phyloP scores from a whole-genome alignment of 2,888 invertebrate species.

The Calephelis perditalis region DNA sequence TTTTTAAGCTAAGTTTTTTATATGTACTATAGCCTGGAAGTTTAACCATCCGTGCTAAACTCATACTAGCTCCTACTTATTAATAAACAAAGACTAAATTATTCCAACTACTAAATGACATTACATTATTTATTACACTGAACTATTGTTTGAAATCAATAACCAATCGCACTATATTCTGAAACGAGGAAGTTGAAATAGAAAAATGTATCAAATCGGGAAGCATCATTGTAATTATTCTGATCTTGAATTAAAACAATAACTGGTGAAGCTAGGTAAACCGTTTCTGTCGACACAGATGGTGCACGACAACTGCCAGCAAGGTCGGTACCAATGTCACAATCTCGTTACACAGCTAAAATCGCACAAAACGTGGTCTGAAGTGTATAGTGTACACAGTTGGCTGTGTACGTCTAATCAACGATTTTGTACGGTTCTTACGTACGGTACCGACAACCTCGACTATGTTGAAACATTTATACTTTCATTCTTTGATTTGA shows the following conservation, averaged over 20 bases:
- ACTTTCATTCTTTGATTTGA: conserved; percentile 5
- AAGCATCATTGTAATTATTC: conserved; percentile 6
- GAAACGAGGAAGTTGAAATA: not conserved
- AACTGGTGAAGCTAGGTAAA: conserved; percentile 6
- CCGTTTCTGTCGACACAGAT: conserved; percentile 21
- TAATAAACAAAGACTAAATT: too few relatives aligned
- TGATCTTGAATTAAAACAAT: conserved; percentile 11
- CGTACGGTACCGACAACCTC: not conserved
- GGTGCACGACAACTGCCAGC: conserved; percentile 50
- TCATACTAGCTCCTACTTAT: too few relatives aligned
- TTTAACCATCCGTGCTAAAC: too few relatives aligned
- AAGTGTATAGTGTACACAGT: conserved; percentile 23
- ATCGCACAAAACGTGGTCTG: conserved; percentile 12
- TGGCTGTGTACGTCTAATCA: conserved; percentile 18
- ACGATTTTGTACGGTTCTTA: conserved; percentile 2
- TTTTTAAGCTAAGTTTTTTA: too few relatives aligned
- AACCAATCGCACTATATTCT: not conserved
- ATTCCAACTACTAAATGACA: too few relatives aligned
- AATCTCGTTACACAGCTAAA: conserved; percentile 24
- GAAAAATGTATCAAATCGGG: conserved; percentile 2
- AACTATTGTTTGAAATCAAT: too few relatives aligned
- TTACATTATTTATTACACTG: too few relatives aligned
- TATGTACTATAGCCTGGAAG: too few relatives aligned
- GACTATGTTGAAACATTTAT: not conserved
- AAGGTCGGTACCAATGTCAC: conserved; percentile 68